Evolutionary conservation across 2,113 vertebrate genomes (phyloP), one percentile per base, ranked within the genome.

Genomic region (Trematocara stigmaticum): DNA sequence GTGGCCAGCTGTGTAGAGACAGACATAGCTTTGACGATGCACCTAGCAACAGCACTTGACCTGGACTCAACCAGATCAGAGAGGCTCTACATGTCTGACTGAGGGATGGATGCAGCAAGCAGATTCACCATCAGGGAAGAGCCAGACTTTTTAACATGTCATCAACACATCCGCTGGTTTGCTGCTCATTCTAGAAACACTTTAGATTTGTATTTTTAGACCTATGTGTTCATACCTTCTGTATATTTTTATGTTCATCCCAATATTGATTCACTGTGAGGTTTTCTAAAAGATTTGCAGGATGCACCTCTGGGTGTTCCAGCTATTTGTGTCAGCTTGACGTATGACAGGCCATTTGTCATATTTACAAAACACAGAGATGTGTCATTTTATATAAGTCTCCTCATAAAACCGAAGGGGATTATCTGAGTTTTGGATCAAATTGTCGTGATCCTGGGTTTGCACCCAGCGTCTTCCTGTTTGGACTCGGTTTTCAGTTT

Each of bases 21-120:
- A 51, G 83, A 52, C 81, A 80, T 66, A 80, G 85, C 82, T 86
- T 40, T n/a, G 59, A 78, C 51, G 81, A 79, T 7, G 79, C 71
- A 84, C 78, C 84, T 52, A 84, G 89, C 89, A 89, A 53, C 91
- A 84, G 79, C 87, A 88, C 81, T 92, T 88, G 83, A 91, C 88
- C 83, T 89, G 84, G 81, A 88, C 86, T 90, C 91, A 74, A 74
- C 26, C 53, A 79, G 84, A 88, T 84, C 90, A 88, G 53, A 85
- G 79, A 85, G 86, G 55, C 81, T 84, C 83, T 31, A 57, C 82
- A 34, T 15, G 1, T 71, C 49, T 59, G 69, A 51, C 61, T 20
- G 47, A 78, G 51, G 64, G 84, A 78, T 31, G 2, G 29, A 90
- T 84, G 51, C 16, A 61, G 45, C 23, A 47, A 4, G 8, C 56